Conservation (phyloP, 2,113 vertebrate species). For the Tamias sibiricus region DNA sequence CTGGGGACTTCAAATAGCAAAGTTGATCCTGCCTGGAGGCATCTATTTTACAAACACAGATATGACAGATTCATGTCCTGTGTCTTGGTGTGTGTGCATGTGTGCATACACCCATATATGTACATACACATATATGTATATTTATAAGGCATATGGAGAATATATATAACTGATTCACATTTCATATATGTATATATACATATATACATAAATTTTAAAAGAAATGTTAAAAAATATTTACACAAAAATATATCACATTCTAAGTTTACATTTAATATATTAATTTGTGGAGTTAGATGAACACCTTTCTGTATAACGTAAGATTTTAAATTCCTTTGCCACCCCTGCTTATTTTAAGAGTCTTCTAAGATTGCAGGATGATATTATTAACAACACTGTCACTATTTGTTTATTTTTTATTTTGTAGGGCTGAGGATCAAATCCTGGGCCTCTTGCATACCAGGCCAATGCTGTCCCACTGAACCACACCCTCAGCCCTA, state of each 20-base stretch:
- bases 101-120: too few species aligned
- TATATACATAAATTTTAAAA: background rate
- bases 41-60: background rate
- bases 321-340: slow-evolving; percentile 21
- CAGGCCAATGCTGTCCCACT: background rate
- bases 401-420: background rate
- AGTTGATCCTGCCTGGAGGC: background rate
- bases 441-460: too few species aligned
- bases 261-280: background rate
- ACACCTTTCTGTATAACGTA: background rate
- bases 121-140: background rate
- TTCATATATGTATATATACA: background rate
- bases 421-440: background rate
- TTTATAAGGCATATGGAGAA: background rate
- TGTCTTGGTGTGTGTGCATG: background rate
- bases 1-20: background rate
- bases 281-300: background rate
- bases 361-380: background rate
- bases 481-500: background rate
- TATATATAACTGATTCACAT: background rate
- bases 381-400: background rate
- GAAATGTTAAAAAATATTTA: background rate
- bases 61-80: background rate
- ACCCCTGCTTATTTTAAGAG: slow-evolving; percentile 11
- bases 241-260: background rate